Base-by-base conservation (phyloP, 2,113 vertebrate genomes). In the Alectura lathami region DNA sequence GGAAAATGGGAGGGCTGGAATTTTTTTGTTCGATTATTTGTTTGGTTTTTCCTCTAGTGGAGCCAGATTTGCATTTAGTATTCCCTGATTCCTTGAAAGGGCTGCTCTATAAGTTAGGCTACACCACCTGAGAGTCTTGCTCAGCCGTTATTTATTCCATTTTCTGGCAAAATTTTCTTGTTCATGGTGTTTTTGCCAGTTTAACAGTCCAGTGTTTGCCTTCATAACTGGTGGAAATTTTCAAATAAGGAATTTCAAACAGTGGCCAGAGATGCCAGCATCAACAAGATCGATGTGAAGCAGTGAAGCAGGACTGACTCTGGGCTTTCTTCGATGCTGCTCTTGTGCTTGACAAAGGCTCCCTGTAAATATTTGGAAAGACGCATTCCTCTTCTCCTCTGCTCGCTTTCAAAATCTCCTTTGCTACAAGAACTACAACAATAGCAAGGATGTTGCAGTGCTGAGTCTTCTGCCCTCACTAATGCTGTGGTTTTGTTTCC, bases 201-300 rank as follows among this genome's bases (percentile, higher is more conserved):
- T 9, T 43, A 27, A 62, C 9, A 38, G 11, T 24, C 8, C 3
- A 53, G 27, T 1, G 0, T 62, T 80, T 1, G 0, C 30, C 18
- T 73, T 38, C 27, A 51, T 60, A 75, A 29, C 7, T 4, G 10
- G 8, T 36, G 23, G 42, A 59, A 36, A 13, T 68, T 23, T 75
- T 88, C 26, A 36, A 1, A 50, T 5, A 5, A 0, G 1, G 11
- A 8, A 2, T 53, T 94, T 81, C 2, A 0, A 63, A 8, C 9
- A 3, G 24, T 26, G 53, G 17, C 43, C 22, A 8, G 34, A 7
- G 72, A 42, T 5, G 5, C 3, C 45, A 73, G n/a, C n/a, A 27
- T 8, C 27, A 6, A 11, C 3, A 2, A 45, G 67, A 75, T 47
- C 54, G 40, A 43, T 1, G 1, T 17, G 45, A 57, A 51, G 6